These are phyloP conservation scores for Lordiphosa collinella DNA, from an alignment of 1,140 invertebrate species.

Conservation along the genomic window DNA sequence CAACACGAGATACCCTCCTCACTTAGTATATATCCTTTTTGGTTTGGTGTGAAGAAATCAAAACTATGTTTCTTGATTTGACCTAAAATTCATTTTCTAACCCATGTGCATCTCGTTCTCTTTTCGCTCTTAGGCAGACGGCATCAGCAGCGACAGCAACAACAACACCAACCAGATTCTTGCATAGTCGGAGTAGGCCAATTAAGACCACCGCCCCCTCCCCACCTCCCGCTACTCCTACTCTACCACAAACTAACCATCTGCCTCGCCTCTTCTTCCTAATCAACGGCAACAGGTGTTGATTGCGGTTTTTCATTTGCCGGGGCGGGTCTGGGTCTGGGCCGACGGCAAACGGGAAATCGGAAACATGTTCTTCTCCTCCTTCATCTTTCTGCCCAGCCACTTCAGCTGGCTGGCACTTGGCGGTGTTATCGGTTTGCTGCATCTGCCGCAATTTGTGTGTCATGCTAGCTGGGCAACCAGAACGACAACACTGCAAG, in stretches of 20 bases:
- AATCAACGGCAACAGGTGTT: constrained; percentile 37
- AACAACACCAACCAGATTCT: constrained; percentile 3
- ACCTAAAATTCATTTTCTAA: constrained; percentile 11
- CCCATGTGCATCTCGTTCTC: not conserved
- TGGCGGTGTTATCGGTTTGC: constrained; percentile 46
- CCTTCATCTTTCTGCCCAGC: constrained; percentile 1
- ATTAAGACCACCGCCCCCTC: constrained; percentile 34
- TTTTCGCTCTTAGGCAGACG: constrained; percentile 22
- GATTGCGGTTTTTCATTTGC: constrained; percentile 44
- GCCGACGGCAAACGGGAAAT: constrained; percentile 58
- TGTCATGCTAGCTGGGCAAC: constrained; percentile 72
- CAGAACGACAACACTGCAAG: constrained; percentile 49
- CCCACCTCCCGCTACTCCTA: not conserved
- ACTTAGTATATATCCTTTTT: too few species aligned
- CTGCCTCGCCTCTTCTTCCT: constrained; percentile 1
- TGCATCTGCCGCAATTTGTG: constrained; percentile 62
- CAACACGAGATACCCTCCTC: too few species aligned
- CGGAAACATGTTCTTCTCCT: constrained; percentile 73
- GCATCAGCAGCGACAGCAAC: not conserved
- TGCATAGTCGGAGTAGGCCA: constrained; percentile 40
- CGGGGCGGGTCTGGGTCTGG: constrained; percentile 19
- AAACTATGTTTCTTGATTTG: not conserved
- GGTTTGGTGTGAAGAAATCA: too few species aligned
- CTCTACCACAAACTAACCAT: not conserved
- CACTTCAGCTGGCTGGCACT: not conserved